Evolutionary conservation across 2,797 vertebrate genomes (phyloP), one percentile per base, ranked within the genome.

Genomic region (Enteromius viviparus): DNA sequence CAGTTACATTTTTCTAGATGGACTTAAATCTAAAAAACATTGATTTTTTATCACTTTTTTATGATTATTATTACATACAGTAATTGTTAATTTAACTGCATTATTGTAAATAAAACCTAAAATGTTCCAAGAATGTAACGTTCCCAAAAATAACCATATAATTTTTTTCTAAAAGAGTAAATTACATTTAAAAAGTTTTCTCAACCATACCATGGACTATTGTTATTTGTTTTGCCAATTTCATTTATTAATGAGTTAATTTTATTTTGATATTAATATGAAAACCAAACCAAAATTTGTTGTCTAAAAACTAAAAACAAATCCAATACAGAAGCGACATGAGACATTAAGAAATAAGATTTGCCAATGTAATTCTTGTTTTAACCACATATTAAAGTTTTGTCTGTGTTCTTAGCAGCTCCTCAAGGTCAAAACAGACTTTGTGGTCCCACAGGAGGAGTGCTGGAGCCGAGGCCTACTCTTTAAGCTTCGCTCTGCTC

Each of bases 351-450:
- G 9, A 55, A 72, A 62, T 23, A 71, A 4, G 21, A 74, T 53
- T 4, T 64, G 76, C 1, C 40, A 40, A 23, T 79, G 19, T 68
- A 53, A 42, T 29, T 40, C 42, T n/a, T 37, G 49, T 17, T 40
- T 68, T 68, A 55, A 53, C 47, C 55, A 76, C 37, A 70, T 55
- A 26, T 34, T 75, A 74, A 78, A 81, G 74, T 87, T 78, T 90
- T 64, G 88, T 93, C 40, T 34, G 60, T 94, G 86, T 90, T 85
- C 84, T 84, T 71, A 69, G 78, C 78, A 49, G 82, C 89, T 87
- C 86, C 53, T 83, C 75, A 91, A 91, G 84, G 81, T 77, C 88
- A 90, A 87, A 64, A 82, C 29, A 72, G 64, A 69, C 40, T 75
- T 53, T 75, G 65, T 19, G 4, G 2, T 86, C 85, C 78, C 80